Evolutionary conservation across 2,888 invertebrate genomes (phyloP).

Genomic region (Tenodera sinensis): DNA sequence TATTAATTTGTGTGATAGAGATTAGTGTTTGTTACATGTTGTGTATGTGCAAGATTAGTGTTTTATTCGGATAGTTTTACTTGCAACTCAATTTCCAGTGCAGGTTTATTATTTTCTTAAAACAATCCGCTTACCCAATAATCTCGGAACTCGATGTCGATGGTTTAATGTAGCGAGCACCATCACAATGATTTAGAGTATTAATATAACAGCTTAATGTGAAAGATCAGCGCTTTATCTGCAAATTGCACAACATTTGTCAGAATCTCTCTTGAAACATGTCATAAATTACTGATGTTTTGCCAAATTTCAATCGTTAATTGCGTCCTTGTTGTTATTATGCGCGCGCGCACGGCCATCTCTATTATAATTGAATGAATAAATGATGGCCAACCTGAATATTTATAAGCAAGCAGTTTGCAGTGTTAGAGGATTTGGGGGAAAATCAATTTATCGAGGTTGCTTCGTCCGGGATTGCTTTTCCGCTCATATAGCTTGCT

Average conservation of each 20-base stretch:
- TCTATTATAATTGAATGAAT: neutral
- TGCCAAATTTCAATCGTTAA: neutral
- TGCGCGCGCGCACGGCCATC: neutral
- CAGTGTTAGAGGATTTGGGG: neutral
- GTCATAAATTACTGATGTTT: neutral
- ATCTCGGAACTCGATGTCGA: no score
- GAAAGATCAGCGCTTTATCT: neutral
- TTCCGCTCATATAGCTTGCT: neutral
- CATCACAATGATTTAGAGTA: neutral
- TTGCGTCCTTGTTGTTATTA: neutral
- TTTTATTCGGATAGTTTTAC: no score
- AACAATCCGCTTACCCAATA: neutral
- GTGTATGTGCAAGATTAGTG: no score
- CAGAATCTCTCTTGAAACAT: no score
- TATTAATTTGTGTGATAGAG: no score
- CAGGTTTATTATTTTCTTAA: neutral
- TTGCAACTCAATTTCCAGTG: no score
- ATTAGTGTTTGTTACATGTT: no score
- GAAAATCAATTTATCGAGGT: neutral
- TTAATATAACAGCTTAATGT: neutral
- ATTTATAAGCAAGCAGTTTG: neutral
- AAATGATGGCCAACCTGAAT: neutral
- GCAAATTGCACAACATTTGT: neutral
- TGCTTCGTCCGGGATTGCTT: neutral
- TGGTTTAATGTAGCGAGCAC: neutral